Conservation (phyloP, 2,888 invertebrate genomes). For the Cephus runcator region DNA sequence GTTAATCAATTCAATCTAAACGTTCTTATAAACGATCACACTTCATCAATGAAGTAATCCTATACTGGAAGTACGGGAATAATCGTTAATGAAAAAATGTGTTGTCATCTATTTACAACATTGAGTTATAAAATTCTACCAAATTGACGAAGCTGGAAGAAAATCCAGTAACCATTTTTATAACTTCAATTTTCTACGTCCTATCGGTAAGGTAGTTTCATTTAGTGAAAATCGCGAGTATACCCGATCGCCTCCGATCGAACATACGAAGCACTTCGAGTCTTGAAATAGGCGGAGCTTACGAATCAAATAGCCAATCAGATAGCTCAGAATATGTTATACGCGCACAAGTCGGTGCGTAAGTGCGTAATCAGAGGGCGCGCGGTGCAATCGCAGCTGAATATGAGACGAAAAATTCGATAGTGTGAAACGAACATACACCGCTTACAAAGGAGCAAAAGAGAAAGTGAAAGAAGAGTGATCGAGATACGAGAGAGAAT, state of each 20-base stretch:
- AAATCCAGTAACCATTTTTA: not conserved
- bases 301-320: not conserved
- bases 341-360: not conserved
- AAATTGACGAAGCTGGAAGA: not conserved
- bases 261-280: not conserved
- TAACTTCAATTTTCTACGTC: not conserved
- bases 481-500: conserved; percentile 1
- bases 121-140: not conserved
- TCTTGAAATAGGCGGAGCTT: not conserved
- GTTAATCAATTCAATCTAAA: too few species aligned
- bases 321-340: not conserved
- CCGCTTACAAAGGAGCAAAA: not conserved
- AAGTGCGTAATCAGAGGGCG: not conserved
- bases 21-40: too few species aligned
- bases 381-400: not conserved
- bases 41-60: too few species aligned
- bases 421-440: not conserved
- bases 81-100: too few species aligned
- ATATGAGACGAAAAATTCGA: not conserved
- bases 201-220: not conserved
- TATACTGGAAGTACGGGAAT: too few species aligned
- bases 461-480: conserved; percentile 9
- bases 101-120: too few species aligned
- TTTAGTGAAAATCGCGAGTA: not conserved
- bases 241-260: not conserved